These are phyloP conservation scores for Bradynema listronoti DNA, from an alignment of 1,140 invertebrate genomes.

Conservation along the genomic window DNA sequence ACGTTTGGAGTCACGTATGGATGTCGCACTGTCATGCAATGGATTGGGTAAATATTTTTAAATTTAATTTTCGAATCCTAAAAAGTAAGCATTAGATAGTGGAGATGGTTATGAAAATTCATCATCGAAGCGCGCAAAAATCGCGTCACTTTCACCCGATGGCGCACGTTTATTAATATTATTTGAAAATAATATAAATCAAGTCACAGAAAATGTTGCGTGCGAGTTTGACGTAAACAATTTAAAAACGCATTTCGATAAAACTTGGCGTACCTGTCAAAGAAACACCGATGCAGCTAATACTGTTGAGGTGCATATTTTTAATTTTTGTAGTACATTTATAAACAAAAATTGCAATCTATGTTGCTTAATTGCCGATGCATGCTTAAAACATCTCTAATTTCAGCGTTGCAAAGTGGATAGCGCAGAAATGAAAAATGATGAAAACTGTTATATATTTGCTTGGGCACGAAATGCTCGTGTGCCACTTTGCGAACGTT, in stretches of 20 bases:
- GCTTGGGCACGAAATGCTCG: not conserved
- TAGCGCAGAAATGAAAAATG: not conserved
- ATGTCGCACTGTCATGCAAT: constrained; percentile 5
- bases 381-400: too few relatives aligned
- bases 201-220: not conserved
- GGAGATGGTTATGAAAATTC: too few relatives aligned
- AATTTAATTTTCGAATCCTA: not conserved
- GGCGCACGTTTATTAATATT: not conserved
- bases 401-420: not conserved
- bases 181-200: not conserved
- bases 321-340: not conserved
- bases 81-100: not conserved
- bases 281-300: not conserved
- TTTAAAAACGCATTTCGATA: constrained; percentile 2
- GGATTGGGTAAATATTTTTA: constrained; percentile 1
- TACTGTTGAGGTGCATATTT: not conserved
- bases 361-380: too few relatives aligned
- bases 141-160: not conserved
- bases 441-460: constrained; percentile 1
- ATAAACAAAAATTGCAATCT: not conserved
- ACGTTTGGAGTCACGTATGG: constrained; percentile 3
- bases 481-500: not conserved
- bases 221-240: constrained; percentile 1
- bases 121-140: too few relatives aligned
- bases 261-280: not conserved